Evolutionary conservation across 2,113 vertebrate species (phyloP).

Genomic region (Megaptera novaeangliae): DNA sequence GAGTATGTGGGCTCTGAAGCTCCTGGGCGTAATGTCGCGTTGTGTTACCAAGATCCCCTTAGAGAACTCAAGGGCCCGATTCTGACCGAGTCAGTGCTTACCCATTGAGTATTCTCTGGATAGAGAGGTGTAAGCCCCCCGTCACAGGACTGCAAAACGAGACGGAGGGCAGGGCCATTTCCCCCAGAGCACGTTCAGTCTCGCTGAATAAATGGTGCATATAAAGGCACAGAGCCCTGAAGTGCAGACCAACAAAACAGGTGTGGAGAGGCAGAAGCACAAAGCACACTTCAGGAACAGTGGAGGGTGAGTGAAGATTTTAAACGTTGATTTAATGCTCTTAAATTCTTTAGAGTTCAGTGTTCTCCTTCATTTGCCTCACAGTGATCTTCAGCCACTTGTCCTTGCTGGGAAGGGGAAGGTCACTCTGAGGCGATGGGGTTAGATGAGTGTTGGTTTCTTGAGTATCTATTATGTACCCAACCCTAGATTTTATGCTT

Average conservation of each 20-base stretch:
- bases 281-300: neutral
- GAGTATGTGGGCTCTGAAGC: neutral
- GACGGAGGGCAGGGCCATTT: rapidly evolving
- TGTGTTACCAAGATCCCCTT: neutral
- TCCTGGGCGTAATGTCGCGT: neutral
- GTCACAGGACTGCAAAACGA: neutral
- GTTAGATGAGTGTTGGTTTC: neutral
- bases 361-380: neutral
- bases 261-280: no score
- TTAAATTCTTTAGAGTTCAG: neutral
- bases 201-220: neutral
- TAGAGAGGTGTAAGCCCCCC: neutral
- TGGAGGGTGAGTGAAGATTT: neutral
- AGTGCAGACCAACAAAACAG: no score
- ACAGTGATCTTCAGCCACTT: neutral
- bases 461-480: neutral
- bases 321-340: neutral
- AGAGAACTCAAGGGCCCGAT: neutral
- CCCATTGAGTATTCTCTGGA: neutral
- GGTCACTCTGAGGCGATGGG: no score
- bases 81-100: neutral
- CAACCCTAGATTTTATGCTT: neutral
- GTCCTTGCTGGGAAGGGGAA: neutral
- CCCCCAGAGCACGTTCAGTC: neutral
- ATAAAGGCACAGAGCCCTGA: neutral